These are phyloP conservation scores for Pediacus dermestoides DNA, from an alignment of 2,888 invertebrate species.

Conservation along the genomic window DNA sequence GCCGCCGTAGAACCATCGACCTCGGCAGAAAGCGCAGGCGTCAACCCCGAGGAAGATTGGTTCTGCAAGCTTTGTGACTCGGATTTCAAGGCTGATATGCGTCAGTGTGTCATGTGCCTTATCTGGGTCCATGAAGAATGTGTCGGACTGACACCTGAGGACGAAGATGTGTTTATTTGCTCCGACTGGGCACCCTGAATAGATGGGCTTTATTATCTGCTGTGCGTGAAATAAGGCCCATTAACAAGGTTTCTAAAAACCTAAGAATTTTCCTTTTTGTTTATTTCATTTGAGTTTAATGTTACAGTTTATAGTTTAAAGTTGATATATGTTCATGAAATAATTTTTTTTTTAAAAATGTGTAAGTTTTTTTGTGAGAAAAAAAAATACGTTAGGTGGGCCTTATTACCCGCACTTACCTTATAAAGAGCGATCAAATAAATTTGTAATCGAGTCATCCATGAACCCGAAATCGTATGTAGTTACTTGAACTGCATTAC, in stretches of 20 bases:
- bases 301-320: conserved; percentile 3
- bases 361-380: too few species aligned
- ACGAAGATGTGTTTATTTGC: conserved; percentile 11
- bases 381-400: conserved; percentile 6
- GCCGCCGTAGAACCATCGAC: too few species aligned
- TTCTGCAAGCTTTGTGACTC: conserved; percentile 11
- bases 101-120: conserved; percentile 8
- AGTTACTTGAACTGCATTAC: too few species aligned
- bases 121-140: conserved; percentile 15
- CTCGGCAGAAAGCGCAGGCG: too few species aligned
- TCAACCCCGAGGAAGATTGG: conserved; percentile 11
- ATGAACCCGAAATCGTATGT: too few species aligned
- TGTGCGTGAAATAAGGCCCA: conserved; percentile 3
- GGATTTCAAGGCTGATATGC: conserved; percentile 12
- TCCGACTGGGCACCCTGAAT: conserved; percentile 4
- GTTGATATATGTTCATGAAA: not conserved
- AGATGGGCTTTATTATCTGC: not conserved
- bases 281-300: conserved; percentile 1
- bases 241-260: conserved; percentile 6
- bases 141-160: conserved; percentile 11
- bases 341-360: not conserved
- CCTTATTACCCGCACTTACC: conserved; percentile 8
- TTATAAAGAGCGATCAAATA: too few species aligned
- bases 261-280: not conserved
- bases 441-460: too few species aligned